These are phyloP conservation scores for Aphyosemion australe DNA, from an alignment of 2,113 vertebrate species.

Conservation along the genomic window DNA sequence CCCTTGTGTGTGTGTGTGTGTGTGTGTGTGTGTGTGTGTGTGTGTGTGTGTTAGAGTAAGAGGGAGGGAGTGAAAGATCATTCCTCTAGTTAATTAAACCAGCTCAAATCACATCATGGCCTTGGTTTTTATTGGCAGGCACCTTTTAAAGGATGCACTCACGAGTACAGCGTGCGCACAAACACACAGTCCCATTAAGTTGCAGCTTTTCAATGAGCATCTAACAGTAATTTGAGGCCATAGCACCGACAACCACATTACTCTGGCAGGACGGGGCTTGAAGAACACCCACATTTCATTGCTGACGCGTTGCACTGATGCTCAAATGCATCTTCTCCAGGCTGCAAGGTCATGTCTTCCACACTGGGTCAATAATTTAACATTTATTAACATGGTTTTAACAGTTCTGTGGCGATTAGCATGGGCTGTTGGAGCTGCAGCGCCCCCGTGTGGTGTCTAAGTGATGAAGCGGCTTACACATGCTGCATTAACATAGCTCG, in stretches of 20 bases:
- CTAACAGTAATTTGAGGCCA: slow-evolving; percentile 71
- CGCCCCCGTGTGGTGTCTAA: too few species aligned
- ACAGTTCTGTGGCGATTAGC: too few species aligned
- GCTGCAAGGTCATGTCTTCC: too few species aligned
- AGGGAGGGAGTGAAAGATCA: slow-evolving; percentile 31
- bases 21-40: slow-evolving; percentile 15
- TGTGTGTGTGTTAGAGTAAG: slow-evolving; percentile 25
- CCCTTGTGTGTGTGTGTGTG: neutral
- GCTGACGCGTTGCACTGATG: slow-evolving; percentile 62
- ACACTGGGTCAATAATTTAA: too few species aligned
- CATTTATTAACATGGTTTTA: too few species aligned
- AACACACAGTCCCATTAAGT: slow-evolving; percentile 47
- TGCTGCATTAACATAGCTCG: too few species aligned
- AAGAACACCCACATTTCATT: slow-evolving; percentile 73
- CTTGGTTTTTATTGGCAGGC: slow-evolving; percentile 67
- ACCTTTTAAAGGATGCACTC: slow-evolving; percentile 50
- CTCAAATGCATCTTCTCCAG: slow-evolving; percentile 57
- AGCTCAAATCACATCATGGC: slow-evolving; percentile 52
- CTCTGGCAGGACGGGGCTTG: slow-evolving; percentile 67
- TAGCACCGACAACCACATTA: slow-evolving; percentile 64
- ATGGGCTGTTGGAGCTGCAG: too few species aligned
- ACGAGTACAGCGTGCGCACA: slow-evolving; percentile 29
- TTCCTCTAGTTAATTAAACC: slow-evolving; percentile 59
- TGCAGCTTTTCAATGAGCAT: slow-evolving; percentile 63
- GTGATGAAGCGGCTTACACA: too few species aligned